Base-by-base conservation (phyloP, 2,888 invertebrate species). In the Napeogenes sylphis region DNA sequence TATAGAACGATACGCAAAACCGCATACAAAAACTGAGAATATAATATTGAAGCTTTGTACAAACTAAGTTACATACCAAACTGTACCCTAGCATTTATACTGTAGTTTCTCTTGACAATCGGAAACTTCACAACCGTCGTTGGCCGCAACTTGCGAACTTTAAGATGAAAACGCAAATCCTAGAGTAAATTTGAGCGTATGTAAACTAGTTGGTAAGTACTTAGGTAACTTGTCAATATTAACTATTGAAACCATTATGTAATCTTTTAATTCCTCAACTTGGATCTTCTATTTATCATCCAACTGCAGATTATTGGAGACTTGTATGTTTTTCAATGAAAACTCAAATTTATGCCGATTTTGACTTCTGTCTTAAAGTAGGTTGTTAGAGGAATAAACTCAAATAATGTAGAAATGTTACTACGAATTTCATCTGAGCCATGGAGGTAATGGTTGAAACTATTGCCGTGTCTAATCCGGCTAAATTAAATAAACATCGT, bases 21-120 rank as follows among this genome's bases (percentile, higher is more conserved):
- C 38, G 38, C 38, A 38, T 38, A 42, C 8, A 42, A 42, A 42
- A 42, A 42, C 42, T 42, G 12, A 51, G 51, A 51, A 51, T 30
- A 21, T 51, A 51, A 51, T 51, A 30, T 51, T 51, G 51, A 51
- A 30, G 30, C 51, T 30, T 30, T 51, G 12, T 21, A 30, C 51
- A 51, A 21, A 30, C 12, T 30, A 59, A 60, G 35, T 47, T 59
- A 45, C 32, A 53, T 45, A 38, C 46, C 47, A 63, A 55, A 57
- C 54, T 57, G 33, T 47, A 56, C 55, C 55, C 33, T 45, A 54
- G 45, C 54, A 46, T 57, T 57, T 57, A 51, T 58, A 64, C 64
- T 47, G 55, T 64, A 64, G 64, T 64, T 64, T 55, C 64, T 64
- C 64, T 55, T 61, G 58, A 64, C 64, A 64, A 58, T 64, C 61